Evolutionary conservation across 2,888 invertebrate species (phyloP), one percentile per base, ranked within the genome.

Genomic region (Sphaerophoria rueppellii): DNA sequence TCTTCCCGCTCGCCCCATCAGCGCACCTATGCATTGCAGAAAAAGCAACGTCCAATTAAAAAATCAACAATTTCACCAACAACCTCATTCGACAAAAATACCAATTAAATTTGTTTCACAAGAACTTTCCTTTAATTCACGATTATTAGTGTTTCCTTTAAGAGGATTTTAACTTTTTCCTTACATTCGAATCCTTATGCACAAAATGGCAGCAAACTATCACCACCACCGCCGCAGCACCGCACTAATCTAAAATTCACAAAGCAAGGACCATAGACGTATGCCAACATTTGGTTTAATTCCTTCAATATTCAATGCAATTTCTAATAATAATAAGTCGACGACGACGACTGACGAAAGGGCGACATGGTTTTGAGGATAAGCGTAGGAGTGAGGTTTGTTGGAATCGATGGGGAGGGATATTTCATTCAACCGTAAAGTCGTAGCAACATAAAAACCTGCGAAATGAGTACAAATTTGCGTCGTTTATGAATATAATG

Each of bases 221-320:
- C 71, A 54, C 32, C 65, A 70, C 78, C 57, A 48, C 40, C 24
- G 24, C 6, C 6, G 60, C 1, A 12, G 14, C 14, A 6, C 40
- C 12, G 43, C 24, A 40, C 40, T 40, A 61, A 76, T 85, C 43
- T 77, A 77, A 81, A 77, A 85, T 85, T 77, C 85, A 81, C 81
- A 81, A 77, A 85, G 81, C 63, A 58, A 70, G 46, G 16, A 35
- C 57, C 57, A 43, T 14, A 14, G 12, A 32, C 52, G 52, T 50
- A 34, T 14, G 11, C 12, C 48, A 52, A 73, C 75, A 78, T 74
- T 74, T 40, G 70, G 71, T 61, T 79, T 72, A 76, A 79, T 83
- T 79, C 83, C 83, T 83, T 79, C 83, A 79, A 83, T 83, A 76
- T 81, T 85, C 85, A 69, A 77, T 85, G 72, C 69, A 80, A 77